Percentiles rank a stretch among this genome's conserved stretches.
These are phyloP conservation scores for Sarcophaga subvicina DNA, from an alignment of 2,888 invertebrate genomes.

Conservation along the genomic window DNA sequence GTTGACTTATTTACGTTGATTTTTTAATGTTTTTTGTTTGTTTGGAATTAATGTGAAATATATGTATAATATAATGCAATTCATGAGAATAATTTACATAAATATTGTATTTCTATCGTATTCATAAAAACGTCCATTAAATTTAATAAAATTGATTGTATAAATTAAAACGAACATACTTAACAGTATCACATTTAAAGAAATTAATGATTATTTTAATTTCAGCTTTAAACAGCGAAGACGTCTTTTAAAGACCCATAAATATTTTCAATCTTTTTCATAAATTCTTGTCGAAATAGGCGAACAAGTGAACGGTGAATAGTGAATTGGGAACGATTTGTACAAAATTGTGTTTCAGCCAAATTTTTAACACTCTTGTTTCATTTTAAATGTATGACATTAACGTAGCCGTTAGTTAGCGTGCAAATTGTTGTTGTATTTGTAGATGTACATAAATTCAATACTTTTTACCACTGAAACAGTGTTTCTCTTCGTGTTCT, in stretches of 20 bases:
- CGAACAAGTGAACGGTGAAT: no score
- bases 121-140: not conserved
- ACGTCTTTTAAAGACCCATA: not conserved
- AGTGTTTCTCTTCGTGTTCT: conserved; percentile 10
- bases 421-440: not conserved
- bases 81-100: no score
- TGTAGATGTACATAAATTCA: conserved; percentile 27
- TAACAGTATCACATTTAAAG: no score
- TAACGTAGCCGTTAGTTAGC: conserved; percentile 34
- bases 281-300: conserved; percentile 30
- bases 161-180: no score
- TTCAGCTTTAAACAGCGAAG: not conserved
- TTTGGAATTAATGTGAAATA: no score
- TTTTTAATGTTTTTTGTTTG: no score
- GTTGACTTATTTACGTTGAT: no score
- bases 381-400: conserved; percentile 37
- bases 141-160: not conserved
- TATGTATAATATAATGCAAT: no score
- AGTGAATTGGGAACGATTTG: conserved; percentile 1
- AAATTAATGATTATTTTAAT: no score
- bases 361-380: conserved; percentile 23
- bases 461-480: conserved; percentile 24
- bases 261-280: conserved; percentile 21
- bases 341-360: conserved; percentile 35
- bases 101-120: no score